phyloP scores from a whole-genome alignment of 1,140 invertebrate species.

The Parapsyche elsis region DNA sequence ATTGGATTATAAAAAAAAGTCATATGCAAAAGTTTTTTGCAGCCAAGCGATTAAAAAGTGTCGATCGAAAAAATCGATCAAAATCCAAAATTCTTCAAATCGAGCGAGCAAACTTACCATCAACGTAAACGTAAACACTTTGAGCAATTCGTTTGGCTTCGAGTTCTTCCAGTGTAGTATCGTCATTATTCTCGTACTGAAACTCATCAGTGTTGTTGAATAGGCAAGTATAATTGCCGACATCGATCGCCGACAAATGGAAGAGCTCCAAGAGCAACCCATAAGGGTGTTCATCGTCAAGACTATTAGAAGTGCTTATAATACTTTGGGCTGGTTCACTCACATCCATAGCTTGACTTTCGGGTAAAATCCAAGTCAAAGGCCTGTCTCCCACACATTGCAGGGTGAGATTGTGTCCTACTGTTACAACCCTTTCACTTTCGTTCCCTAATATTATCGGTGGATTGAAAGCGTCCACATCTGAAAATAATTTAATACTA shows the following conservation, averaged over 20 bases:
- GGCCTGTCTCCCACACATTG: slow-evolving; percentile 65
- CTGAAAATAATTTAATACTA: slow-evolving; percentile 8
- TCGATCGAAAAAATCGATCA: not conserved
- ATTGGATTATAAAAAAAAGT: slow-evolving; percentile 43
- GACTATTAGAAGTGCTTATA: slow-evolving; percentile 57
- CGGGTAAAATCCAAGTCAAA: slow-evolving; percentile 65
- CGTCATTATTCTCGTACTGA: slow-evolving; percentile 56
- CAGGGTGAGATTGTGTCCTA: slow-evolving; percentile 65
- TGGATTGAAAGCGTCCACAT: slow-evolving; percentile 54
- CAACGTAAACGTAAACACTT: slow-evolving; percentile 74
- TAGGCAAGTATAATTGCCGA: slow-evolving; percentile 73
- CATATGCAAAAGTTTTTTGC: slow-evolving; percentile 26
- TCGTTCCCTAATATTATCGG: slow-evolving; percentile 65
- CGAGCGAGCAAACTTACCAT: slow-evolving; percentile 66
- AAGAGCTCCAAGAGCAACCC: slow-evolving; percentile 62
- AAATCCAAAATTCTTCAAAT: not conserved
- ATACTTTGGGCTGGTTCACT: slow-evolving; percentile 57
- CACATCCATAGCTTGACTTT: slow-evolving; percentile 39
- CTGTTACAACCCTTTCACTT: slow-evolving; percentile 64
- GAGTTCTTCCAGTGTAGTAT: slow-evolving; percentile 60
- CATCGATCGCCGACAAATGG: slow-evolving; percentile 64
- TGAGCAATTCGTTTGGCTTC: slow-evolving; percentile 63
- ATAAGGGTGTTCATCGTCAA: slow-evolving; percentile 61
- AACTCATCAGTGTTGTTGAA: slow-evolving; percentile 61
- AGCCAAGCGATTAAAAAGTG: not conserved